Conservation (phyloP, 2,888 invertebrate genomes). For the Apeira syringaria region DNA sequence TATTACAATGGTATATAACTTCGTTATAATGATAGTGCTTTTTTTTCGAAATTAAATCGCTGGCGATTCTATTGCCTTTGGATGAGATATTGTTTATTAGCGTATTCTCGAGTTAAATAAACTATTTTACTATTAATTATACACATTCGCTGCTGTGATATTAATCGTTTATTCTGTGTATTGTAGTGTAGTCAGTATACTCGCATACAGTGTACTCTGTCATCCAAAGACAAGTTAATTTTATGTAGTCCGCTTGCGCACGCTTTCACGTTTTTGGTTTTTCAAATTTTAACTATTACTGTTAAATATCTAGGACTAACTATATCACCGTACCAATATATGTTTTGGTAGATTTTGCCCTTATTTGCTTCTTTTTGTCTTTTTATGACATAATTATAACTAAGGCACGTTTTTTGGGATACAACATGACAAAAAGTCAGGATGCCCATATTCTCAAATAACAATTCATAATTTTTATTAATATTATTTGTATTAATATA, state of each 20-base stretch:
- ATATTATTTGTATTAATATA: no score
- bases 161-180: no score
- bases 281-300: conserved; percentile 5
- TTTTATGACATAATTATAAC: not conserved
- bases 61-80: no score
- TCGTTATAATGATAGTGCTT: no score
- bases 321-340: not conserved
- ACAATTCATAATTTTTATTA: conserved; percentile 1
- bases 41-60: no score
- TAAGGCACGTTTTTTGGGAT: not conserved
- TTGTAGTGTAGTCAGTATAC: no score
- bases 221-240: conserved; percentile 27
- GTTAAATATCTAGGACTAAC: not conserved
- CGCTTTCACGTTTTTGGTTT: conserved; percentile 59
- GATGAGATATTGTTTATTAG: no score
- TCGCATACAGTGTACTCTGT: not conserved
- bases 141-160: no score
- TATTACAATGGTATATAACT: no score
- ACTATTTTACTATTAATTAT: no score
- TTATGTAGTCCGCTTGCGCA: conserved; percentile 48
- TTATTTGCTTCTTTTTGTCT: conserved; percentile 9
- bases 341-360: not conserved
- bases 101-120: no score
- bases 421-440: conserved; percentile 8
- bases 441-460: no score